Conservation (phyloP, 2,888 invertebrate species). For the Leucophenga montana region DNA sequence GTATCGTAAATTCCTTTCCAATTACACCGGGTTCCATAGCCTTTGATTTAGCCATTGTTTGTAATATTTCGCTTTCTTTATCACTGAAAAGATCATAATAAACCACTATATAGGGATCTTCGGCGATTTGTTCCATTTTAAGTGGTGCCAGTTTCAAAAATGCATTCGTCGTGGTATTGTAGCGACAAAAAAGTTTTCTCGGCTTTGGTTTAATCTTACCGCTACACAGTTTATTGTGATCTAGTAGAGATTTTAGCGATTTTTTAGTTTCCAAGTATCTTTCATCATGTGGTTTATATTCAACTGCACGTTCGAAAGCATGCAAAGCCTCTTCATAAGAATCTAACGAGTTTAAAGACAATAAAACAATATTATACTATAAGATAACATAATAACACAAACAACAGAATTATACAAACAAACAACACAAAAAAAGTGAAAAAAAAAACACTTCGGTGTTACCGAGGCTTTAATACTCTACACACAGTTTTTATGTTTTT, state of each 20-base stretch:
- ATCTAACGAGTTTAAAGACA: not conserved
- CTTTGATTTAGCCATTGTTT: not conserved
- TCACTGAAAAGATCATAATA: conserved; percentile 39
- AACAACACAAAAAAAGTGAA: too few relatives aligned
- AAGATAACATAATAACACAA: too few relatives aligned
- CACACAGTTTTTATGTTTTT: too few relatives aligned
- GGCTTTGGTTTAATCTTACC: not conserved
- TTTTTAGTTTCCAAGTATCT: too few relatives aligned
- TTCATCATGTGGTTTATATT: conserved; percentile 3
- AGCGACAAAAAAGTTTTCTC: conserved; percentile 28
- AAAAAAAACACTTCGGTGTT: too few relatives aligned
- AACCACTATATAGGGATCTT: conserved; percentile 34
- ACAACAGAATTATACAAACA: too few relatives aligned
- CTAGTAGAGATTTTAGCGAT: too few relatives aligned
- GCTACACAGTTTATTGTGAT: conserved; percentile 29
- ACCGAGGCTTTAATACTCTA: too few relatives aligned
- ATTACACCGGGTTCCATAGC: conserved; percentile 19
- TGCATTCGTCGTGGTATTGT: conserved; percentile 31
- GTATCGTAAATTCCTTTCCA: not conserved
- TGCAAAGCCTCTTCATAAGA: not conserved
- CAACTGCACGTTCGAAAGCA: not conserved
- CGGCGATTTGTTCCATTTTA: conserved; percentile 33
- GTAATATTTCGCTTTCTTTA: conserved; percentile 28
- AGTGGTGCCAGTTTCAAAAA: conserved; percentile 37
- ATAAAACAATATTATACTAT: too few relatives aligned